Evolutionary conservation across 1,140 invertebrate species (phyloP).

Genomic region (Drosophila pruinosa): DNA sequence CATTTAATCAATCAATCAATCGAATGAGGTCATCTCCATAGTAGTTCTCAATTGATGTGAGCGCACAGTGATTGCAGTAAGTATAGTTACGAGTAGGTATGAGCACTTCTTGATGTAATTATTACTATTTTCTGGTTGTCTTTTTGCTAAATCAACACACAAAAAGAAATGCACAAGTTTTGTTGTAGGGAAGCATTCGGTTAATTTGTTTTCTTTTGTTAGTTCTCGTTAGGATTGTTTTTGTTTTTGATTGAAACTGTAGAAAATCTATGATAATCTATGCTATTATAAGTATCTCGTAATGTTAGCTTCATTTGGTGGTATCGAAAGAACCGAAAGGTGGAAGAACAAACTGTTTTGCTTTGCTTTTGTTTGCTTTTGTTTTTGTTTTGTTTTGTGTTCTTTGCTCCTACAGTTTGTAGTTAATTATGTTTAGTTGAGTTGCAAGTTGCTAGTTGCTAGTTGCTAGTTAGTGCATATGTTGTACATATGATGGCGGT

Average conservation of each 20-base stretch:
- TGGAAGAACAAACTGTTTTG: slow-evolving; percentile 63
- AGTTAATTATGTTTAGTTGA: slow-evolving; percentile 31
- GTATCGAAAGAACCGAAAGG: slow-evolving; percentile 71
- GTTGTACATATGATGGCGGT: slow-evolving; percentile 17
- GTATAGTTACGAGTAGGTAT: neutral
- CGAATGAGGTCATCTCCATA: neutral
- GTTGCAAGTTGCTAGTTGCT: neutral
- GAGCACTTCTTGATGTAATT: slow-evolving; percentile 6
- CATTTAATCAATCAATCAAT: slow-evolving; percentile 22
- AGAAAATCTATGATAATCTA: slow-evolving; percentile 58
- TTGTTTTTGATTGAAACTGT: slow-evolving; percentile 51
- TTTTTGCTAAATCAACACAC: neutral
- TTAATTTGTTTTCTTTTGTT: slow-evolving; percentile 5
- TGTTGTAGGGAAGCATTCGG: slow-evolving; percentile 61
- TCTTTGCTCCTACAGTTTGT: slow-evolving; percentile 15
- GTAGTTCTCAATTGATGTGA: neutral
- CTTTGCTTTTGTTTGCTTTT: neutral
- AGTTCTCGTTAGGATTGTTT: neutral
- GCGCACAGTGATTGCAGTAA: neutral
- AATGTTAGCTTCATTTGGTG: slow-evolving; percentile 52
- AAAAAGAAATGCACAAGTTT: slow-evolving; percentile 56
- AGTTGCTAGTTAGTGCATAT: slow-evolving; percentile 1
- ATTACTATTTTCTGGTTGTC: neutral
- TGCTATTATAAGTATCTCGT: slow-evolving; percentile 8
- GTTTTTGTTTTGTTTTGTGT: slow-evolving; percentile 16